Percentiles rank a stretch among this genome's conserved stretches.
These are phyloP conservation scores for Propithecus coquereli DNA, from an alignment of 2,113 vertebrate species.

Conservation along the genomic window DNA sequence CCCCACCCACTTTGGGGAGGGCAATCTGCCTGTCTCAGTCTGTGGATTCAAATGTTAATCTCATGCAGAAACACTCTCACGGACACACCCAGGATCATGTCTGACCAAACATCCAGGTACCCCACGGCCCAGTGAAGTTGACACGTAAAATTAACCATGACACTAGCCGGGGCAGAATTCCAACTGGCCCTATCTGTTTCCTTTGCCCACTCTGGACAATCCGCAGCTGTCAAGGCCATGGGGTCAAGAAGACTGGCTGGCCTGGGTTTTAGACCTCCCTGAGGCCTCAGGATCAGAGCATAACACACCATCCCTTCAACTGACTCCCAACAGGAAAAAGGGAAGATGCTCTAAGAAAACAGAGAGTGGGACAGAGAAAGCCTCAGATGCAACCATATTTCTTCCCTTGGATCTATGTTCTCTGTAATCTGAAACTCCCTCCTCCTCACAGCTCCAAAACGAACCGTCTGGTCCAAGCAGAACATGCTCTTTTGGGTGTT, in stretches of 20 bases:
- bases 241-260: background rate
- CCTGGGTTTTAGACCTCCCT: no score
- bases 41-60: background rate
- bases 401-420: background rate
- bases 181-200: rapidly evolving
- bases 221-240: rapidly evolving
- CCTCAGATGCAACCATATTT: no score
- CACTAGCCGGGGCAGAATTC: background rate
- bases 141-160: background rate
- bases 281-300: background rate
- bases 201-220: rapidly evolving
- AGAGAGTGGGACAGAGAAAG: background rate
- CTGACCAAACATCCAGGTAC: background rate
- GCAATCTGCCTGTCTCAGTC: background rate
- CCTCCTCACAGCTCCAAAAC: background rate
- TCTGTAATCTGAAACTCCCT: background rate
- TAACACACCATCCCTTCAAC: background rate
- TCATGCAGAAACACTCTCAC: background rate
- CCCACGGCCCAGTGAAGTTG: background rate
- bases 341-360: background rate
- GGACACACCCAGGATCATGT: no score
- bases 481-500: rapidly evolving
- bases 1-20: background rate
- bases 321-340: background rate
- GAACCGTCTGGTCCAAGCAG: no score